Percentiles rank a stretch among this genome's conserved stretches.
These are phyloP conservation scores for Dermatemys mawii DNA, from an alignment of 2,113 vertebrate species.

Conservation along the genomic window DNA sequence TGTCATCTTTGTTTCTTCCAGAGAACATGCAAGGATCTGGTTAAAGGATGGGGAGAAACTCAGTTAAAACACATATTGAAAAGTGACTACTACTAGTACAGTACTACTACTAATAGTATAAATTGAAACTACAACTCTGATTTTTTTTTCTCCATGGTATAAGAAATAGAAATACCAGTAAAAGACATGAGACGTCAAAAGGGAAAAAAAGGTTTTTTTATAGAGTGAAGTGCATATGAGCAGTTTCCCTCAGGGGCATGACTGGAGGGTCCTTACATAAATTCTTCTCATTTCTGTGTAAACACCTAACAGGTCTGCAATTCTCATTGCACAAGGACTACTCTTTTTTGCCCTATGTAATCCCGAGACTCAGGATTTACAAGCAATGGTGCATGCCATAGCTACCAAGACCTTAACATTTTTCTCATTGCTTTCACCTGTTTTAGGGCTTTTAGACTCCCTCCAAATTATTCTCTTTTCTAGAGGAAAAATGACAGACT, in stretches of 20 bases:
- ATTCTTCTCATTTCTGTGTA: not conserved
- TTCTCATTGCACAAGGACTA: not conserved
- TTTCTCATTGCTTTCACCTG: slow-evolving; percentile 3
- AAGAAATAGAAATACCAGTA: not conserved
- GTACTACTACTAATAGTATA: rapidly evolving
- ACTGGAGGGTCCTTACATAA: not conserved
- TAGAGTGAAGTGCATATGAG: not conserved
- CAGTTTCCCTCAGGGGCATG: not conserved
- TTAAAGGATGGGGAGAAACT: not conserved
- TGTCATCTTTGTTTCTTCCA: slow-evolving; percentile 2
- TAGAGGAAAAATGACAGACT: not conserved
- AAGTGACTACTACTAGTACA: rapidly evolving
- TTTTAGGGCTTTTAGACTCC: not conserved
- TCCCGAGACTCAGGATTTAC: not conserved
- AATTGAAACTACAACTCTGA: not conserved
- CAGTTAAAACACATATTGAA: not conserved
- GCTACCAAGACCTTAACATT: not conserved
- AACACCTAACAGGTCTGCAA: slow-evolving; percentile 18
- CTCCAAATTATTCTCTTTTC: not conserved
- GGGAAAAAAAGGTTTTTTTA: not conserved
- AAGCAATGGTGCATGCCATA: not conserved
- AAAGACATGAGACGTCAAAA: not conserved
- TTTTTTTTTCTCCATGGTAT: not conserved
- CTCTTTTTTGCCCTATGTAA: not conserved
- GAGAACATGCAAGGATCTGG: not conserved